phyloP scores from a whole-genome alignment of 2,797 vertebrate species.

The Telmatherina bonti region DNA sequence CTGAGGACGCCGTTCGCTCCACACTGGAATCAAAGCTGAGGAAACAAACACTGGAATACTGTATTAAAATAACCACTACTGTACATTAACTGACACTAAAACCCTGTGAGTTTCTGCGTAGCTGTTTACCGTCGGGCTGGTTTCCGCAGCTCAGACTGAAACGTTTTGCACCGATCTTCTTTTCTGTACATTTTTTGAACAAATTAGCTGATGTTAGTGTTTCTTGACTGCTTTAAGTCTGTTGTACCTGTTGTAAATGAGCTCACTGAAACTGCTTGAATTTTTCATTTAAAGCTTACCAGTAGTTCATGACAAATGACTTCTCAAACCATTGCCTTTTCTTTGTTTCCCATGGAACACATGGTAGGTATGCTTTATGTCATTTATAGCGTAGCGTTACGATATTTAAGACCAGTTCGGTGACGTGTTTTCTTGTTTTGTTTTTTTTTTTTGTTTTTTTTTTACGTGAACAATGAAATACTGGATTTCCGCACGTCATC shows the following conservation, averaged over 20 bases:
- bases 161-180: conserved; percentile 83
- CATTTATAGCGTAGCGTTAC: conserved; percentile 57
- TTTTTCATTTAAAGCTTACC: conserved; percentile 61
- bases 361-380: conserved; percentile 70
- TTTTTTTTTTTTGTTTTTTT: too few relatives aligned
- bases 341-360: conserved; percentile 82
- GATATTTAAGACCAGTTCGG: conserved; percentile 56
- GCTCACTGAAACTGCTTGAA: conserved; percentile 61
- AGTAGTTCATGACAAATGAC: conserved; percentile 70
- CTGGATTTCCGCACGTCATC: conserved; percentile 59
- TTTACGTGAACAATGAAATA: conserved; percentile 58
- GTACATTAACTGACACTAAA: conserved; percentile 68
- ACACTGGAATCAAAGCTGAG: conserved; percentile 50
- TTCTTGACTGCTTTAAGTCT: conserved; percentile 68
- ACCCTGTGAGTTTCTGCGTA: conserved; percentile 77
- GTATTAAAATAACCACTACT: conserved; percentile 58
- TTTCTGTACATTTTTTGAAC: conserved; percentile 87
- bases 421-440: conserved; percentile 50
- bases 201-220: conserved; percentile 77
- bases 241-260: conserved; percentile 67
- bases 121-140: conserved; percentile 84
- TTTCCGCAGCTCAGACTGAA: conserved; percentile 76
- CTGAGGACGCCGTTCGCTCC: conserved; percentile 54
- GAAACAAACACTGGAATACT: conserved; percentile 66
- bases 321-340: conserved; percentile 84